Evolutionary conservation across 2,888 invertebrate genomes (phyloP).

Genomic region (Lottia scabra): DNA sequence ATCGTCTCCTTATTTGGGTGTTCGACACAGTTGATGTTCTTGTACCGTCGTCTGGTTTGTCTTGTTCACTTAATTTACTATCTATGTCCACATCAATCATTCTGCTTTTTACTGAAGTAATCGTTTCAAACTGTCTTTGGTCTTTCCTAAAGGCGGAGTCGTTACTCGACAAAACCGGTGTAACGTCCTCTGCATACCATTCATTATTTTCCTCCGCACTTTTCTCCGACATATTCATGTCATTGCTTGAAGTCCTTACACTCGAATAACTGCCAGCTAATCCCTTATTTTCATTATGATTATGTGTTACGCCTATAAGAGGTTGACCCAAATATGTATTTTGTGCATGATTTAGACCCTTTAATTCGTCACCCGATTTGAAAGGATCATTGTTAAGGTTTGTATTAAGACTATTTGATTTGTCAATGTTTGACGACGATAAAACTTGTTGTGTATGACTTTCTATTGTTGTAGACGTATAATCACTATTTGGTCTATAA

Average conservation of each 20-base stretch:
- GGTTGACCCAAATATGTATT: slow-evolving; percentile 4
- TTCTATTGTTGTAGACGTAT: neutral
- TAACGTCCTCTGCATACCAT: neutral
- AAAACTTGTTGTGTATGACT: neutral
- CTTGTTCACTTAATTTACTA: slow-evolving; percentile 5
- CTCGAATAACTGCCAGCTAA: neutral
- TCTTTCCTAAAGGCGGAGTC: neutral
- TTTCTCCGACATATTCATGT: neutral
- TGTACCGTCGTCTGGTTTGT: neutral
- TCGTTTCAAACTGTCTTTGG: slow-evolving; percentile 11
- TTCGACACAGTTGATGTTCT: neutral
- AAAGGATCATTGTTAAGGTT: neutral
- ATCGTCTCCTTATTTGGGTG: too few species aligned
- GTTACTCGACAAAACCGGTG: neutral
- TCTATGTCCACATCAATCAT: slow-evolving; percentile 16
- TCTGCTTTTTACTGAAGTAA: neutral
- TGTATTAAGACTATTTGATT: neutral
- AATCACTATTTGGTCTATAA: neutral
- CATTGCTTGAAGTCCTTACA: neutral
- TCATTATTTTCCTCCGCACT: neutral
- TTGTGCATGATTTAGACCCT: neutral
- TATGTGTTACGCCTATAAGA: neutral
- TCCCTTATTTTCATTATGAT: neutral
- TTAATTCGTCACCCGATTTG: neutral
- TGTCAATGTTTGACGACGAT: neutral